A percentile compares a stretch with the other conserved stretches of the same genome.
Evolutionary conservation across 2,113 vertebrate genomes (phyloP).

Genomic region (Melanerpes aurifrons): DNA sequence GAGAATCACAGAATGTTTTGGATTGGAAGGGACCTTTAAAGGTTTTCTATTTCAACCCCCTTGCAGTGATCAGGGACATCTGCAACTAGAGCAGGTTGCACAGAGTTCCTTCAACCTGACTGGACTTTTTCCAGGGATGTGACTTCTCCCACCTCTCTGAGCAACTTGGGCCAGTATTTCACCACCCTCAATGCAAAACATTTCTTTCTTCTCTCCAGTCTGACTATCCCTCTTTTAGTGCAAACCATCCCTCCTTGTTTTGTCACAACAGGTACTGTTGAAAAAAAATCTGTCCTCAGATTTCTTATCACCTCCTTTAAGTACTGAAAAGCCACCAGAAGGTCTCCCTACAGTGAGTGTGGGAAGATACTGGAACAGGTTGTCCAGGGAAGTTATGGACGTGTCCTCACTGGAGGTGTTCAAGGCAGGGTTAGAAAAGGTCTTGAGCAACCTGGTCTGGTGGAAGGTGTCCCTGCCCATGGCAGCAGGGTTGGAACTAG

Average conservation of each 20-base stretch:
- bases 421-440: too few relatives aligned
- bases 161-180: neutral
- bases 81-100: neutral
- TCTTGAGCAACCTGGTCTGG: too few relatives aligned
- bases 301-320: too few relatives aligned
- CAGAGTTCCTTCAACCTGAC: neutral
- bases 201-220: neutral
- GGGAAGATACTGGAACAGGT: too few relatives aligned
- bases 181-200: neutral
- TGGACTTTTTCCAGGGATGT: neutral
- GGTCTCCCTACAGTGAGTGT: too few relatives aligned
- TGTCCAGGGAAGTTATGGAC: too few relatives aligned
- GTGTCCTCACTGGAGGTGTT: too few relatives aligned
- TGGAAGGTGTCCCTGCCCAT: too few relatives aligned
- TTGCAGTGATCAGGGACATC: neutral
- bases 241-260: neutral
- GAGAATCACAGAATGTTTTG: neutral
- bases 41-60: neutral
- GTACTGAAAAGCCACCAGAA: too few relatives aligned
- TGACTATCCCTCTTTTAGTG: neutral
- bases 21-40: neutral
- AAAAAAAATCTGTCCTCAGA: too few relatives aligned
- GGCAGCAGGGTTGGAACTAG: too few relatives aligned
- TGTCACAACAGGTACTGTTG: too few relatives aligned
- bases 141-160: neutral